Conservation (phyloP, 2,113 vertebrate species). For the Psittacula cyanocephala region DNA sequence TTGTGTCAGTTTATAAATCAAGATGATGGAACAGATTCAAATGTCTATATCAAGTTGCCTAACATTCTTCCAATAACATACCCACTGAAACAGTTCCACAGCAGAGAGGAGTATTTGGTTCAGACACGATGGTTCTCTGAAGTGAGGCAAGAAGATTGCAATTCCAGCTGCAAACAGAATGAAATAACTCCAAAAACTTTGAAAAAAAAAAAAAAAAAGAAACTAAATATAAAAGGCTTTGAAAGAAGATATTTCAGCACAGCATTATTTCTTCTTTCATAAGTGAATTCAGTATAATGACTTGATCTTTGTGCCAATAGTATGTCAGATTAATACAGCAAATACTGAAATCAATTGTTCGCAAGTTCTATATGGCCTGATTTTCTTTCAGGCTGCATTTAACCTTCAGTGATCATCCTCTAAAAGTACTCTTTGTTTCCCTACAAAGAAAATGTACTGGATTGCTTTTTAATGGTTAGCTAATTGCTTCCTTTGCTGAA, state of each 20-base stretch:
- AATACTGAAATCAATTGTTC: conserved; percentile 57
- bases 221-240: not conserved
- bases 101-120: conserved; percentile 25
- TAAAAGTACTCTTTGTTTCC: not conserved
- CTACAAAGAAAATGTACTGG: not conserved
- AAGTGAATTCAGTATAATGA: not conserved
- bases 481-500: not conserved
- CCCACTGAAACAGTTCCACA: not conserved
- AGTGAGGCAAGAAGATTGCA: conserved; percentile 26
- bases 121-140: not conserved
- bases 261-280: conserved; percentile 41
- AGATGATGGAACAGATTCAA: conserved; percentile 34
- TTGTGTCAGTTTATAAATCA: conserved; percentile 41
- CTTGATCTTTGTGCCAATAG: conserved; percentile 6
- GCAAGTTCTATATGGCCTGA: conserved; percentile 7
- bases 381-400: conserved; percentile 38
- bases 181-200: conserved; percentile 4
- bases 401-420: conserved; percentile 1
- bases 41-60: not conserved
- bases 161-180: conserved; percentile 37
- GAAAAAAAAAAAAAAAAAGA: not conserved
- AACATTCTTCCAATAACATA: conserved; percentile 3
- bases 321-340: conserved; percentile 31
- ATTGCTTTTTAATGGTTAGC: not conserved
- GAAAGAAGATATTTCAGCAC: conserved; percentile 32